Evolutionary conservation across 2,113 vertebrate species (phyloP).

Genomic region (Chaenocephalus aceratus): DNA sequence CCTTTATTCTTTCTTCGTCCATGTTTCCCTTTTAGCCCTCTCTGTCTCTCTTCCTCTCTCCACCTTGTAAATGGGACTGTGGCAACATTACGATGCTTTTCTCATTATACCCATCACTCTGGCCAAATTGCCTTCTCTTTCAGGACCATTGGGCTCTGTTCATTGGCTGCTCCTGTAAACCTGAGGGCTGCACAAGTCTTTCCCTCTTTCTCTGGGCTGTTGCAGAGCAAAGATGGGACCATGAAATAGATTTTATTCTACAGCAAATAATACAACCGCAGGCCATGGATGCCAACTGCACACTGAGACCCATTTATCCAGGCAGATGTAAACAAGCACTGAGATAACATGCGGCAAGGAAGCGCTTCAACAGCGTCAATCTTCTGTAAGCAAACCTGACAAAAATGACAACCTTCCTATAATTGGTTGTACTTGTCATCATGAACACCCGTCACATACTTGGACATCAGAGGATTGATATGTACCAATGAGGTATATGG

Average conservation of each 20-base stretch:
- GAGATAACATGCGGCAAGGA: conserved; percentile 15
- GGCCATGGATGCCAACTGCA: conserved; percentile 39
- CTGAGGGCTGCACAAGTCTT: conserved; percentile 57
- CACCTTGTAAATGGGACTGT: conserved; percentile 72
- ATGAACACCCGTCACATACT: not conserved
- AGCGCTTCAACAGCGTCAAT: not conserved
- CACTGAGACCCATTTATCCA: conserved; percentile 32
- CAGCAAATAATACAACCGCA: conserved; percentile 52
- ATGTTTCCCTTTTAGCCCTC: conserved; percentile 41
- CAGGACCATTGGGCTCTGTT: conserved; percentile 80
- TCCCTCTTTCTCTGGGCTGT: conserved; percentile 46
- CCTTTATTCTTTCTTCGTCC: conserved; percentile 42
- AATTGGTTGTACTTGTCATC: not conserved
- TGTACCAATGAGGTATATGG: too few species aligned
- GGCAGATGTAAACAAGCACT: conserved; percentile 34
- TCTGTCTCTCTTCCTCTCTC: conserved; percentile 30
- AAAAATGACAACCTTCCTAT: not conserved
- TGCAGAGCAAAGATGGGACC: conserved; percentile 56
- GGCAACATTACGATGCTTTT: conserved; percentile 79
- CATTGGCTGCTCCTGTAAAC: conserved; percentile 69
- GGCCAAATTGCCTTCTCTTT: conserved; percentile 86
- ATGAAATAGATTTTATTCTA: conserved; percentile 64
- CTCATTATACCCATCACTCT: conserved; percentile 80
- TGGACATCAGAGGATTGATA: too few species aligned
- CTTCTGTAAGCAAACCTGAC: not conserved